A percentile compares a stretch with the other conserved stretches of the same genome.
Evolutionary conservation across 1,140 invertebrate genomes (phyloP).

Genomic region (Plectrocnemia conspersa): DNA sequence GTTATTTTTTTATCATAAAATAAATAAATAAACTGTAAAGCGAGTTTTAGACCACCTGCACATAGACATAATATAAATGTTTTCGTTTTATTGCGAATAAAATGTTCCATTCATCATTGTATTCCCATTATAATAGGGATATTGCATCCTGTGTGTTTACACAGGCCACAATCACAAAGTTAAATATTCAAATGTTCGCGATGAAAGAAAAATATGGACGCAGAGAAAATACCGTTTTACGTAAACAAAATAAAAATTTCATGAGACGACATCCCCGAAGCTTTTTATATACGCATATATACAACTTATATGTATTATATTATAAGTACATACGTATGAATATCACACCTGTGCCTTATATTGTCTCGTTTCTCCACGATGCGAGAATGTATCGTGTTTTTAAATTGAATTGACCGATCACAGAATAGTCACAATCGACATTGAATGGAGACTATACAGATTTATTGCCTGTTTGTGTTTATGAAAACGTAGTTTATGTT

Average conservation of each 20-base stretch:
- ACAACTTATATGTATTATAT: background rate
- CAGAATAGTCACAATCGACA: too few species aligned
- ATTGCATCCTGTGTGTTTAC: constrained; percentile 5
- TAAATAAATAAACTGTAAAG: too few species aligned
- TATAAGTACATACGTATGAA: constrained; percentile 2
- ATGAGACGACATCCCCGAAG: background rate
- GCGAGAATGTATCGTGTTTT: background rate
- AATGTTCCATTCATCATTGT: too few species aligned
- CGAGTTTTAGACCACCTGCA: too few species aligned
- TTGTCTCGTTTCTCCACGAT: too few species aligned
- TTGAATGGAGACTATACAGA: too few species aligned
- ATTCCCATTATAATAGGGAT: background rate
- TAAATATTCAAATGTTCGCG: constrained; percentile 7
- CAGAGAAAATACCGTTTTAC: constrained; percentile 3
- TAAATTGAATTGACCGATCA: too few species aligned
- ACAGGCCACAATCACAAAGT: constrained; percentile 5
- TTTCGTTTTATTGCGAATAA: too few species aligned
- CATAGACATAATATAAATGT: too few species aligned
- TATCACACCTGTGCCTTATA: background rate
- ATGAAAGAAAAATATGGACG: constrained; percentile 10
- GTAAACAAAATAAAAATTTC: constrained; percentile 11
- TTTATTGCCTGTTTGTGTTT: too few species aligned
- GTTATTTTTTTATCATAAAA: too few species aligned
- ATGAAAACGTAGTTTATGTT: too few species aligned
- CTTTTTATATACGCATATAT: background rate